Conservation (phyloP, 2,888 invertebrate species). For the Scrobipalpa atriplicella region DNA sequence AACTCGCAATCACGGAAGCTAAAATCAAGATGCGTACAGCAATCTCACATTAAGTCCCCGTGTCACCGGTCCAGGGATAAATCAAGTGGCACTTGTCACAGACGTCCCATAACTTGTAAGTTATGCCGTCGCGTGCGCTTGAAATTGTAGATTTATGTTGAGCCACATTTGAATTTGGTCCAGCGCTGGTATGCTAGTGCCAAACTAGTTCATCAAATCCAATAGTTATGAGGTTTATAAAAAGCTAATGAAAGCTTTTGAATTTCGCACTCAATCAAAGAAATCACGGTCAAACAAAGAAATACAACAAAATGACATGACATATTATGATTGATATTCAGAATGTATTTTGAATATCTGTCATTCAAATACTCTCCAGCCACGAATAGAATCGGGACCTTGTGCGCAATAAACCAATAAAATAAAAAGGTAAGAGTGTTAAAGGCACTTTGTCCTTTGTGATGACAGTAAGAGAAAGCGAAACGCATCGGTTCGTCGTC, state of each 20-base stretch:
- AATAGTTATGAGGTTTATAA: not conserved
- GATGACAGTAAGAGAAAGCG: no score
- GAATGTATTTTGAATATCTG: no score
- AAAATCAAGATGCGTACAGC: constrained; percentile 24
- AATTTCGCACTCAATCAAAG: no score
- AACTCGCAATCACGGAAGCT: not conserved
- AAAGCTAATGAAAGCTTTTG: not conserved
- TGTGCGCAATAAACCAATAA: no score
- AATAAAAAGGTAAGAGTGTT: no score
- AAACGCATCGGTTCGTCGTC: no score
- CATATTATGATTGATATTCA: no score
- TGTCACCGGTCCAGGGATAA: constrained; percentile 47
- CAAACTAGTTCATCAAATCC: not conserved
- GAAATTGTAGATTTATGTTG: constrained; percentile 40
- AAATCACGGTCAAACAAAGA: no score
- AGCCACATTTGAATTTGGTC: constrained; percentile 4
- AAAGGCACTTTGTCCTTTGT: no score
- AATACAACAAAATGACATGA: no score
- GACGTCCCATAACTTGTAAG: constrained; percentile 63
- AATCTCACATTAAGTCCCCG: constrained; percentile 42
- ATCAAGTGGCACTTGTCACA: constrained; percentile 64
- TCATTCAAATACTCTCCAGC: no score
- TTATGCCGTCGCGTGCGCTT: constrained; percentile 56
- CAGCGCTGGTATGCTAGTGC: not conserved
- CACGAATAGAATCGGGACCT: no score